These are phyloP conservation scores for Catharus fuscescens DNA, from an alignment of 2,113 vertebrate species.

Conservation along the genomic window DNA sequence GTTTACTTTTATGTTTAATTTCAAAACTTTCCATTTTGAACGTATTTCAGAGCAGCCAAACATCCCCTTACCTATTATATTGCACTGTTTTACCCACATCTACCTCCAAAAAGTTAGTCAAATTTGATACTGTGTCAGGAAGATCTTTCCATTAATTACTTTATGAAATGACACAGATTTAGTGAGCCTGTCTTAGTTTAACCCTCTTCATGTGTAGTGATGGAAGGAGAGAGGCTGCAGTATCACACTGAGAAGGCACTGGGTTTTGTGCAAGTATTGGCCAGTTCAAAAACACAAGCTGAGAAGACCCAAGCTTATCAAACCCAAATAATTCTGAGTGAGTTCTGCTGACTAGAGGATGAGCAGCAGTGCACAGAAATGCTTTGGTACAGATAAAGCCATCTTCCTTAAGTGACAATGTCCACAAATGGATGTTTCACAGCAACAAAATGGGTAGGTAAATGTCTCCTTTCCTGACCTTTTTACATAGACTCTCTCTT, in stretches of 20 bases:
- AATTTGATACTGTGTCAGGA: not conserved
- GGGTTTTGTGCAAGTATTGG: not conserved
- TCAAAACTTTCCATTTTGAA: not conserved
- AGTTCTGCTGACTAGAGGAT: not conserved
- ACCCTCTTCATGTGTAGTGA: not conserved
- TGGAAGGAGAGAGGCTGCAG: not conserved
- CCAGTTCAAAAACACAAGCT: not conserved
- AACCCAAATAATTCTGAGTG: not conserved
- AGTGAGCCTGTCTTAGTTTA: not conserved
- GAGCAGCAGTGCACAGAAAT: not conserved
- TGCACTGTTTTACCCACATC: not conserved
- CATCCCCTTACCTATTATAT: not conserved
- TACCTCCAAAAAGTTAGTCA: not conserved
- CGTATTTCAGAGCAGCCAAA: not conserved
- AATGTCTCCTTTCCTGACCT: not conserved
- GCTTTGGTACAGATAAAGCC: not conserved
- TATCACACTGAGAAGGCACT: not conserved
- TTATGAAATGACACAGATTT: not conserved
- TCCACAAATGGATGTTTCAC: not conserved
- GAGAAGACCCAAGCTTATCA: not conserved
- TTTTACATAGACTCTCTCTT: not conserved
- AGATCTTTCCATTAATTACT: not conserved
- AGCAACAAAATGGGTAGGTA: not conserved
- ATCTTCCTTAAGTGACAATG: not conserved
- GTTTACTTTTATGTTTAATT: not conserved